Percentiles rank a stretch among this genome's conserved stretches.
Conservation (phyloP, 2,797 vertebrate genomes). For the Hapalemur alaotrensis region DNA sequence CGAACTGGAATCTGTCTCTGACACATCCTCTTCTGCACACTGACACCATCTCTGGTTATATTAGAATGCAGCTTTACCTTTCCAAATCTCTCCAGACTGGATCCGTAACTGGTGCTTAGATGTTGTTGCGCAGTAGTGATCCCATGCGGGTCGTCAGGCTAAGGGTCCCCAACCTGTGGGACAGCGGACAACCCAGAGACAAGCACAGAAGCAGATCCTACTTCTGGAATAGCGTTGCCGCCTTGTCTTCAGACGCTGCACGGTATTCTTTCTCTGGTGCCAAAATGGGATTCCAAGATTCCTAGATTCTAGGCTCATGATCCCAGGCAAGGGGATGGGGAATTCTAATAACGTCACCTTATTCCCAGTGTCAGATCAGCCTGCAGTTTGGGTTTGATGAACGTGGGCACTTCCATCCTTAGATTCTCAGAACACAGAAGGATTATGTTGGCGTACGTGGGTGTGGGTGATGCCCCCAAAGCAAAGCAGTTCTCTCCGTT, state of each 20-base stretch:
- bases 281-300: not conserved
- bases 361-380: not conserved
- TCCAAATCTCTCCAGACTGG: not conserved
- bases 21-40: not conserved
- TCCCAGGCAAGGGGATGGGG: not conserved
- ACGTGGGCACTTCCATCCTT: not conserved
- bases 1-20: not conserved
- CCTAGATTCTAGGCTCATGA: not conserved
- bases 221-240: not conserved
- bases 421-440: accelerated
- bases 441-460: not conserved
- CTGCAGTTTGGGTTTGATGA: not conserved
- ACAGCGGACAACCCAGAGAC: not conserved
- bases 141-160: not conserved
- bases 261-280: not conserved
- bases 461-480: not conserved
- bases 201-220: not conserved
- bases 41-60: not conserved
- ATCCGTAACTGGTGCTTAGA: not conserved
- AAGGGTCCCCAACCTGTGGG: not conserved
- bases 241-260: accelerated
- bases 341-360: not conserved
- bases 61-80: not conserved
- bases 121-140: accelerated
- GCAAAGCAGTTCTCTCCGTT: not conserved